Conservation (phyloP, 2,113 vertebrate species). For the Oostethus manadensis region DNA sequence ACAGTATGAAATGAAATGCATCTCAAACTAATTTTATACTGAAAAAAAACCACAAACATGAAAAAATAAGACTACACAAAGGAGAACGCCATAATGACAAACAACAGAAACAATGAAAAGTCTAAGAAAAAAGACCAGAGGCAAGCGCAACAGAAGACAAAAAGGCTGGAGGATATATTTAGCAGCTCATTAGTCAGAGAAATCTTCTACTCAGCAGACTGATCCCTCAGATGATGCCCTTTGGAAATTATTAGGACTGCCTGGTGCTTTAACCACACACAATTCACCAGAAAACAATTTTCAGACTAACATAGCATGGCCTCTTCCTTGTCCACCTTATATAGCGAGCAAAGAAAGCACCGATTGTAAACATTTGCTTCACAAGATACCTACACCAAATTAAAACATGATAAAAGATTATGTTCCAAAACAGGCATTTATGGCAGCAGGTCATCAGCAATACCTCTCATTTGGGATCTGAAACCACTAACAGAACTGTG, state of each 20-base stretch:
- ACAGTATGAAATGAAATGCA: conserved; percentile 4
- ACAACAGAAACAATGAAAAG: neutral
- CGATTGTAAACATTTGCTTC: neutral
- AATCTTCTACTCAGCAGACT: conserved; percentile 63
- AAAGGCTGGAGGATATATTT: conserved; percentile 66
- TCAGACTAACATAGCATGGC: neutral
- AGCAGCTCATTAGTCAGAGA: conserved; percentile 70
- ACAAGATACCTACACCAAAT: neutral
- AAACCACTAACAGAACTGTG: conserved; percentile 29
- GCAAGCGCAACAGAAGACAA: conserved; percentile 45
- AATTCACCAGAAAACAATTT: conserved; percentile 46
- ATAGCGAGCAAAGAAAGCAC: neutral
- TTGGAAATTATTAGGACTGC: conserved; percentile 66
- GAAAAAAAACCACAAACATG: neutral
- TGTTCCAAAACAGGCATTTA: neutral
- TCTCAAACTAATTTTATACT: neutral
- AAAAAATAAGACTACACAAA: neutral
- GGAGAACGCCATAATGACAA: neutral
- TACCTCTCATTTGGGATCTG: conserved; percentile 31
- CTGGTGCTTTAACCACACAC: conserved; percentile 57
- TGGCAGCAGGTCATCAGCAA: conserved; percentile 6
- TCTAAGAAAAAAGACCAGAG: conserved; percentile 17
- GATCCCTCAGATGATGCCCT: conserved; percentile 62
- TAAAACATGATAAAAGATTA: neutral
- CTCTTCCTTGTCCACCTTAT: neutral